Base-by-base conservation (phyloP, 1,140 invertebrate species). In the Aricia agestis region DNA sequence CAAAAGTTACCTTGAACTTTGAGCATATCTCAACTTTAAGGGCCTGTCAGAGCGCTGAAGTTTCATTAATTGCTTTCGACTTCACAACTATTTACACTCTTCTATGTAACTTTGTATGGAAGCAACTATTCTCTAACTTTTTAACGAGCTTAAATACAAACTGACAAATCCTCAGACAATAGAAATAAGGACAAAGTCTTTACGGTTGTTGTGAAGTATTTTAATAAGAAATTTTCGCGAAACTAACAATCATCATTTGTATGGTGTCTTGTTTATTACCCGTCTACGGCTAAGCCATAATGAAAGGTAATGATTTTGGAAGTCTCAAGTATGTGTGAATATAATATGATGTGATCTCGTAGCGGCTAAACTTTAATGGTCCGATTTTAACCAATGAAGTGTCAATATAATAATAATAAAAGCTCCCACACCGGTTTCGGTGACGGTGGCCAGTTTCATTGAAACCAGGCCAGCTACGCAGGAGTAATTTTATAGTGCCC, bases 61-160 rank as follows among this genome's bases (percentile, higher is more conserved):
- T 17, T 6, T 6, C 9, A 63, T 63, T 63, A 63, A 63, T 63
- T 25, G 18, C 19, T 19, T 63, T 25, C 59, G 18, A 63, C 59
- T 63, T 25, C 59, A 31, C 6, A 63, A 63, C 18, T 25, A 19
- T 63, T 63, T 63, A 63, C 19, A 59, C 58, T 17, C 18, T 63
- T 59, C 11, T 11, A 25, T 63, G 10, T 19, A 63, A 63, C 59
- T 63, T 63, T 25, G 59, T 63, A 63, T 63, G 1, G 59, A 25
- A 19, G 59, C 17, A 63, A 63, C 59, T 63, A 63, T 63, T 52
- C 45, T 52, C 36, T 5, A 52, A 52, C 45, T 52, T 63, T 59
- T 63, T 63, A 63, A 63, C 59, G 59, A 63, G 59, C 59, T 63
- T 19, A 31, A 63, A 19, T 19, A 18, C 10, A 63, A 63, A 11